These are phyloP conservation scores for Peucedramus taeniatus DNA, from an alignment of 2,113 vertebrate species.

Conservation along the genomic window DNA sequence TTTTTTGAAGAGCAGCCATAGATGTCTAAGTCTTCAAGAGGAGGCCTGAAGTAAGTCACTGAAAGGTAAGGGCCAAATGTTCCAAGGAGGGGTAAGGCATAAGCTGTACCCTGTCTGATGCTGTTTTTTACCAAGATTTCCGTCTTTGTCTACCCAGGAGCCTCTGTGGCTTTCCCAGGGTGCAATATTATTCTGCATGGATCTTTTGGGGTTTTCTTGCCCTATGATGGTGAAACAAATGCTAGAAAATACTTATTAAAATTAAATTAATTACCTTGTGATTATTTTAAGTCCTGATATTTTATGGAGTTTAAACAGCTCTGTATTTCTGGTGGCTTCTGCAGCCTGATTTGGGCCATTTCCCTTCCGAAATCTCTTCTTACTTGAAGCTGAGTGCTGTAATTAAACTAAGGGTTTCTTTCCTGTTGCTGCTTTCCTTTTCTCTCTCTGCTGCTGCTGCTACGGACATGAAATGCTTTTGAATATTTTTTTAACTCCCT, in stretches of 20 bases:
- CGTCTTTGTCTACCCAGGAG: not conserved
- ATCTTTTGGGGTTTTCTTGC: rapidly evolving
- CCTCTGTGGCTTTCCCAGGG: not conserved
- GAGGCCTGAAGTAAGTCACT: not conserved
- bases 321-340: not conserved
- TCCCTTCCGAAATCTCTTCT: not conserved
- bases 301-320: not conserved
- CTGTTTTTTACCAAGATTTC: not conserved
- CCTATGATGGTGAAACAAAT: not conserved
- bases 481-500: not conserved
- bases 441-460: not conserved
- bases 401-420: not conserved
- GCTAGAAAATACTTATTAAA: not conserved
- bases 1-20: not conserved
- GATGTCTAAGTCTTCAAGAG: not conserved
- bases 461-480: not conserved
- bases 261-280: not conserved
- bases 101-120: not conserved
- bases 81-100: not conserved
- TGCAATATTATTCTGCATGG: not conserved
- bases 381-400: not conserved
- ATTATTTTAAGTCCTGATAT: not conserved
- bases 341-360: not conserved
- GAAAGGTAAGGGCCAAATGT: not conserved
- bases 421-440: not conserved